Percentiles rank a stretch among this genome's conserved stretches.
These are phyloP conservation scores for Platichthys stellatus DNA, from an alignment of 2,113 vertebrate species.

Conservation along the genomic window DNA sequence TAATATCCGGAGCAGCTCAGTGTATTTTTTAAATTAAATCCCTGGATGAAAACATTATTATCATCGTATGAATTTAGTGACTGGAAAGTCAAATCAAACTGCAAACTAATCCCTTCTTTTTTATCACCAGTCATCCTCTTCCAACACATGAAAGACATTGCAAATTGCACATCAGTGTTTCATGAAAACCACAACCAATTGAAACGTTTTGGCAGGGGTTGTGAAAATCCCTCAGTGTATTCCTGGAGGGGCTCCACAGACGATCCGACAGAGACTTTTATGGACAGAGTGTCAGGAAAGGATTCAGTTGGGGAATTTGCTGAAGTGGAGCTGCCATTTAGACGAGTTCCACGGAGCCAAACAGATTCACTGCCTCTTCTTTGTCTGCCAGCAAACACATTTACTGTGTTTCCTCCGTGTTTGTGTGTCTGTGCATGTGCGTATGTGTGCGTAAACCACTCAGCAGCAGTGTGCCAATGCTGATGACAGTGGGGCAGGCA, in stretches of 20 bases:
- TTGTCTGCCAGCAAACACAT: slow-evolving; percentile 68
- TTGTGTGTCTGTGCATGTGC: slow-evolving; percentile 43
- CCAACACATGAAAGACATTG: slow-evolving; percentile 34
- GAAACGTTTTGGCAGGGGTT: slow-evolving; percentile 57
- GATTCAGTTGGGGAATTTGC: slow-evolving; percentile 65
- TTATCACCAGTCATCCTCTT: slow-evolving; percentile 22
- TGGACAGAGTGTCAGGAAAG: slow-evolving; percentile 50
- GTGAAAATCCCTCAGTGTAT: slow-evolving; percentile 51
- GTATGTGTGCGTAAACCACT: slow-evolving; percentile 31
- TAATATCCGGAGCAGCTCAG: background rate
- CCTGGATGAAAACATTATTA: background rate
- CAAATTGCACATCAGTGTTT: slow-evolving; percentile 49
- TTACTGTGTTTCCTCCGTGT: slow-evolving; percentile 49
- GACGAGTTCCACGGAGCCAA: slow-evolving; percentile 66
- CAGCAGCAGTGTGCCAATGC: slow-evolving; percentile 53
- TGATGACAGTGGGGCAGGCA: slow-evolving; percentile 65
- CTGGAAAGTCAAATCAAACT: slow-evolving; percentile 23
- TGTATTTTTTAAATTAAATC: slow-evolving; percentile 11
- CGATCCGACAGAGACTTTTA: slow-evolving; percentile 64
- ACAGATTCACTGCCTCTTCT: slow-evolving; percentile 72
- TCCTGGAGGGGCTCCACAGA: slow-evolving; percentile 52
- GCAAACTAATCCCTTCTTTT: slow-evolving; percentile 15
- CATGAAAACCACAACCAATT: slow-evolving; percentile 47
- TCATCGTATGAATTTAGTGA: background rate
- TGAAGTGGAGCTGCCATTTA: slow-evolving; percentile 69